Evolutionary conservation across 92 coral and sea anemone genomes (phyloP).

Genomic region (Zoanthus gigantus): DNA sequence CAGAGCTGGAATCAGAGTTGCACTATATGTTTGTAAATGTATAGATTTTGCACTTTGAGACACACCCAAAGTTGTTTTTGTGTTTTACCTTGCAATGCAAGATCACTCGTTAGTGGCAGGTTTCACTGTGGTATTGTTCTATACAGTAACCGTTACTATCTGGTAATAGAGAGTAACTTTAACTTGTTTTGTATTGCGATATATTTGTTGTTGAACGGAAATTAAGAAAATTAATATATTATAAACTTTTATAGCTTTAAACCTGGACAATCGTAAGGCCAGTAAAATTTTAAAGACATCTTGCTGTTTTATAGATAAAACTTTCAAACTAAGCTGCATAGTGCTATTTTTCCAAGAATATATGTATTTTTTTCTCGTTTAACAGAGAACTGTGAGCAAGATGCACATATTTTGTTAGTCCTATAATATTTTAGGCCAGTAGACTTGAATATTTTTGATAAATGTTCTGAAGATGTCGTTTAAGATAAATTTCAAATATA

Average conservation of each 20-base stretch:
- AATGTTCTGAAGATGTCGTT: background rate
- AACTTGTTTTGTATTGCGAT: background rate
- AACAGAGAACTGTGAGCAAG: background rate
- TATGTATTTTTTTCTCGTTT: background rate
- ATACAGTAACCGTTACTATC: conserved; percentile 12
- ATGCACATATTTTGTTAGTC: background rate
- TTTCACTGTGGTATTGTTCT: conserved; percentile 35
- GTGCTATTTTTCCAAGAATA: too few relatives aligned
- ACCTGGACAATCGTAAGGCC: too few relatives aligned
- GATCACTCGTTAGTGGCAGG: conserved; percentile 49
- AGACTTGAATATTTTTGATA: background rate
- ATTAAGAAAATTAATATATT: background rate
- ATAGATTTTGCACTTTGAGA: conserved; percentile 38
- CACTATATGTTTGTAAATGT: conserved; percentile 9
- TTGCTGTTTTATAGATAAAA: background rate
- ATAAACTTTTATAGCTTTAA: too few relatives aligned
- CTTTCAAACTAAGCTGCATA: too few relatives aligned
- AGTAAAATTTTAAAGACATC: too few relatives aligned
- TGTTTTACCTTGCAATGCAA: conserved; percentile 64
- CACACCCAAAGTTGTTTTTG: conserved; percentile 35
- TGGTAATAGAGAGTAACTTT: conserved; percentile 44
- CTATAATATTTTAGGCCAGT: background rate
- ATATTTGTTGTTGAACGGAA: background rate
- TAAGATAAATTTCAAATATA: background rate
- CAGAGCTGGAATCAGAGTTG: conserved; percentile 11